Conservation (phyloP, 2,113 vertebrate genomes). For the Epinephelus moara region DNA sequence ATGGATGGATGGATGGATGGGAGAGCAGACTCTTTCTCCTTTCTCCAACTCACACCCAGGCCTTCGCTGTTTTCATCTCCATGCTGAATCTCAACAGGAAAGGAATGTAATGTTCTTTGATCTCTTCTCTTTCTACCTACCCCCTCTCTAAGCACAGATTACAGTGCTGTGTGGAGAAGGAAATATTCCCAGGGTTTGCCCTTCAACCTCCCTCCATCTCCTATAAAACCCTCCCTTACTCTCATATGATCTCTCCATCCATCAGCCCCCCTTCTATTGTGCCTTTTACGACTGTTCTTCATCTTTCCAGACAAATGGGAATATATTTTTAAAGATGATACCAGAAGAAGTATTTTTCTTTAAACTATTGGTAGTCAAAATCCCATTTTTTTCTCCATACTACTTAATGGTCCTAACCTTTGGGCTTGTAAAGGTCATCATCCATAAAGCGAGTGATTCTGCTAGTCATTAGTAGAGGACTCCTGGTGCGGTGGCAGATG, state of each 20-base stretch:
- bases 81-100: constrained; percentile 44
- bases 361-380: not conserved
- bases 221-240: constrained; percentile 7
- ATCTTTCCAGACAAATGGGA: constrained; percentile 3
- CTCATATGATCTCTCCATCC: constrained; percentile 34
- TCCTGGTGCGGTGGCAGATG: constrained; percentile 12
- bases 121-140: constrained; percentile 36
- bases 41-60: constrained; percentile 13
- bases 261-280: constrained; percentile 3
- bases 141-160: constrained; percentile 51
- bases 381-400: not conserved
- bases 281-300: not conserved
- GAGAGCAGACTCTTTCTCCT: constrained; percentile 15
- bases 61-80: constrained; percentile 8
- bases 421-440: constrained; percentile 67
- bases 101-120: constrained; percentile 55
- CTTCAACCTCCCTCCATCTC: constrained; percentile 28
- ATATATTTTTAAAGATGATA: constrained; percentile 9
- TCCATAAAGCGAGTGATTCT: constrained; percentile 43
- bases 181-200: constrained; percentile 40
- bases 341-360: not conserved
- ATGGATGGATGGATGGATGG: constrained; percentile 17
- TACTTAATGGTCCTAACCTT: constrained; percentile 68
- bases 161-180: constrained; percentile 36
- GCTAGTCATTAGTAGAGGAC: constrained; percentile 53